Evolutionary conservation across 2,113 vertebrate genomes (phyloP).

Genomic region (Zosterops borbonicus): DNA sequence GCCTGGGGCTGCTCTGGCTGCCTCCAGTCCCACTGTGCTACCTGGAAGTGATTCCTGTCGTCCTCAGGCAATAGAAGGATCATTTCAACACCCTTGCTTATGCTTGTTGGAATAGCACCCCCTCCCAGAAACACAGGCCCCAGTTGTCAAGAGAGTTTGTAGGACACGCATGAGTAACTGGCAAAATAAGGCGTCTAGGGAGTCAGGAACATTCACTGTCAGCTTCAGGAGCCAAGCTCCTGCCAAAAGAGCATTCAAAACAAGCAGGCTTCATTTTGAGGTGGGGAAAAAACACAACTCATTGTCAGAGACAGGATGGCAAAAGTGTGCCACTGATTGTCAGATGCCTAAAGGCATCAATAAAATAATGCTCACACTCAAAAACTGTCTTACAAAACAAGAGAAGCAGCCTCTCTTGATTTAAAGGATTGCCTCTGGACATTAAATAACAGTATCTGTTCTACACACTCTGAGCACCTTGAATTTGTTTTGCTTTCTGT

Average conservation of each 20-base stretch:
- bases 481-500: neutral
- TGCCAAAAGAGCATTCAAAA: neutral
- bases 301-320: neutral
- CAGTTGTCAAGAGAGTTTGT: neutral
- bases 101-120: rapidly evolving
- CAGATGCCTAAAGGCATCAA: neutral
- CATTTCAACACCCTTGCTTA: neutral
- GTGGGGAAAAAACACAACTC: neutral
- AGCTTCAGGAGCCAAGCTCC: neutral
- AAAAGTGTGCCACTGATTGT: neutral
- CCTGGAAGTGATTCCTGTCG: neutral
- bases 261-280: neutral
- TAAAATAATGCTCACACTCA: neutral
- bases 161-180: rapidly evolving
- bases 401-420: neutral
- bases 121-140: neutral
- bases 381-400: neutral
- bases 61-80: neutral
- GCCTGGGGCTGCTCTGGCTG: neutral
- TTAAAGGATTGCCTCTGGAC: neutral
- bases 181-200: neutral
- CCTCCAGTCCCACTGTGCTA: neutral
- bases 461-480: neutral
- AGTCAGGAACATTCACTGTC: neutral
- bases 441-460: neutral